phyloP scores from a whole-genome alignment of 2,888 invertebrate species.

The Stegophylla sp. region DNA sequence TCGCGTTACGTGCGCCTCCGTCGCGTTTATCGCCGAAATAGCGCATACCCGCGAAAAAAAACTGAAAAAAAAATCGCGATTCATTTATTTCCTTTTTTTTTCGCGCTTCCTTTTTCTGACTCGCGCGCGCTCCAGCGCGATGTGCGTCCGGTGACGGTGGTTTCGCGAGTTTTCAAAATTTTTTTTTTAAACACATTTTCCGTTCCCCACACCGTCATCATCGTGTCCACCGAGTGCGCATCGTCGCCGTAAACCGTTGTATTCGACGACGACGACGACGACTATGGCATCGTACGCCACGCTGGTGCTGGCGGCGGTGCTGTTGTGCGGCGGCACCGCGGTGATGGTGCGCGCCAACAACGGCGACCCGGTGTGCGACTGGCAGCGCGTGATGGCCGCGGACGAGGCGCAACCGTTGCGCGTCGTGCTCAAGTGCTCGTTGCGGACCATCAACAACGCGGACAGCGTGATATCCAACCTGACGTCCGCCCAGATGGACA shows the following conservation, averaged over 20 bases:
- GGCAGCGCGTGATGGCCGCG: slow-evolving; percentile 70
- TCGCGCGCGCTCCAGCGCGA: slow-evolving; percentile 21
- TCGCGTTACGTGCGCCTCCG: too few species aligned
- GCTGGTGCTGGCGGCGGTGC: neutral
- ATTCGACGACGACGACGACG: slow-evolving; percentile 4
- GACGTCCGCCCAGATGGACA: slow-evolving; percentile 74
- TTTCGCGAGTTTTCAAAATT: neutral
- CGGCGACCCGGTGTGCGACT: slow-evolving; percentile 76
- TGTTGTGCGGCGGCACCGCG: slow-evolving; percentile 11
- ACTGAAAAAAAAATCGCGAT: neutral
- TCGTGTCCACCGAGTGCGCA: neutral
- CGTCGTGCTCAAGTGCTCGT: slow-evolving; percentile 67
- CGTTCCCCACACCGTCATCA: neutral
- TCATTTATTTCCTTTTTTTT: neutral
- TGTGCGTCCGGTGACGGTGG: slow-evolving; percentile 52
- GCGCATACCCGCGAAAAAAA: neutral
- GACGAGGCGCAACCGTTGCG: slow-evolving; percentile 63
- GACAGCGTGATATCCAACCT: slow-evolving; percentile 75
- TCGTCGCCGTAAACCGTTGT: slow-evolving; percentile 5
- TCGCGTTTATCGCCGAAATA: neutral
- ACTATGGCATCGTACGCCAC: neutral
- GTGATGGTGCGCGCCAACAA: slow-evolving; percentile 65
- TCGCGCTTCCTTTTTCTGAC: neutral
- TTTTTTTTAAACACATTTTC: too few species aligned
- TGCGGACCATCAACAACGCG: slow-evolving; percentile 76